phyloP scores from a whole-genome alignment of 2,888 invertebrate genomes.

The Ptilodon capucinus region DNA sequence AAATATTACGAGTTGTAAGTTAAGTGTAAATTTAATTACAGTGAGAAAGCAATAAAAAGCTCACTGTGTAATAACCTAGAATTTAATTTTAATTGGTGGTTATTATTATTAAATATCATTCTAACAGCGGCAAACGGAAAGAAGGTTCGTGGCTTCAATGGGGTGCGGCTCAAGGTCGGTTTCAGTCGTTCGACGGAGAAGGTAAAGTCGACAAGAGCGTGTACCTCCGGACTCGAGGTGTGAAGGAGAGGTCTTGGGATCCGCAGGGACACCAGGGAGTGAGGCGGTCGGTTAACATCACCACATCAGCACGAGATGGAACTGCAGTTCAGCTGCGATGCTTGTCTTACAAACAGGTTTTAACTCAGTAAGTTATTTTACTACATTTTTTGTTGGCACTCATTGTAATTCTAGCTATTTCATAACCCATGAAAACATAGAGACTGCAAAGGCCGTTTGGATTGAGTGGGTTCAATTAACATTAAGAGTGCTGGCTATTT shows the following conservation, averaged over 20 bases:
- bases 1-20: no score
- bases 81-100: no score
- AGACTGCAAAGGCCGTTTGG: no score
- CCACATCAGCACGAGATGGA: slow-evolving; percentile 78
- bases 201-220: slow-evolving; percentile 51
- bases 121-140: slow-evolving; percentile 56
- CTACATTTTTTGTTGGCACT: no score
- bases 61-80: no score
- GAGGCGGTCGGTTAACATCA: slow-evolving; percentile 56
- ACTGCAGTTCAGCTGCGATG: slow-evolving; percentile 80
- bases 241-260: slow-evolving; percentile 73
- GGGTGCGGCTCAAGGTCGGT: slow-evolving; percentile 83
- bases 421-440: background rate
- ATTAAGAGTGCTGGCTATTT: no score
- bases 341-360: slow-evolving; percentile 69
- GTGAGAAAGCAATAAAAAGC: no score
- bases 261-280: slow-evolving; percentile 44
- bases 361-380: slow-evolving; percentile 80
- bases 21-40: no score
- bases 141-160: slow-evolving; percentile 84
- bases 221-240: slow-evolving; percentile 77
- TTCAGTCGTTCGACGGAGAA: slow-evolving; percentile 68
- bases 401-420: no score
- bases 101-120: background rate
- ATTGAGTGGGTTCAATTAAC: no score